Conservation (phyloP, 1,140 invertebrate species). For the Teleogryllus occipitalis region DNA sequence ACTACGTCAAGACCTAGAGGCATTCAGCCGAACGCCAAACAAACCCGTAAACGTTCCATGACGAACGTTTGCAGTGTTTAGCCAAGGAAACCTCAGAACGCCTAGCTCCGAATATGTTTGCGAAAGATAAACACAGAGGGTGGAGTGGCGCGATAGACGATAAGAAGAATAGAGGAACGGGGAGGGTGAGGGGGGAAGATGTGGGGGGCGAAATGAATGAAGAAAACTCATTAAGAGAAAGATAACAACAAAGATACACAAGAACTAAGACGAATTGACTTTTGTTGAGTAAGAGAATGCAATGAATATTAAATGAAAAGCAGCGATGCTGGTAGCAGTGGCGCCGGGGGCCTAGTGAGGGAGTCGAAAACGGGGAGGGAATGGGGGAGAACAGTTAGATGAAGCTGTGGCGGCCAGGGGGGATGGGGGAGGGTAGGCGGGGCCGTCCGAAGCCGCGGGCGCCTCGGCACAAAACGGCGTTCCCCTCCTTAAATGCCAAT, state of each 20-base stretch:
- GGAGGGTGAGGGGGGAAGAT: not conserved
- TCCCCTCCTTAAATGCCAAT: too few relatives aligned
- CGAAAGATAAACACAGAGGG: not conserved
- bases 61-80: not conserved
- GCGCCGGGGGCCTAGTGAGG: too few relatives aligned
- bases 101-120: not conserved
- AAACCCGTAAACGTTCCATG: not conserved
- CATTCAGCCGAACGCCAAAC: too few relatives aligned
- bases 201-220: not conserved
- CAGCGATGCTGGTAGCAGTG: not conserved
- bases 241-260: slow-evolving; percentile 1
- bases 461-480: not conserved
- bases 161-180: not conserved
- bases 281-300: not conserved
- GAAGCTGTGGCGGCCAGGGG: not conserved
- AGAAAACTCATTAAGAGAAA: slow-evolving; percentile 1
- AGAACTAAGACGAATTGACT: not conserved
- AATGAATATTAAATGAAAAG: slow-evolving; percentile 2
- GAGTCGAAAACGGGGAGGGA: too few relatives aligned
- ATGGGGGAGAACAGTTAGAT: not conserved
- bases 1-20: too few relatives aligned
- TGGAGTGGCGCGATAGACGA: not conserved
- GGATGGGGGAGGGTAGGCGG: too few relatives aligned
- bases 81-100: not conserved
- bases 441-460: not conserved